Percentiles rank a stretch among this genome's conserved stretches.
Conservation (phyloP, 1,140 invertebrate species). For the Varroa destructor region DNA sequence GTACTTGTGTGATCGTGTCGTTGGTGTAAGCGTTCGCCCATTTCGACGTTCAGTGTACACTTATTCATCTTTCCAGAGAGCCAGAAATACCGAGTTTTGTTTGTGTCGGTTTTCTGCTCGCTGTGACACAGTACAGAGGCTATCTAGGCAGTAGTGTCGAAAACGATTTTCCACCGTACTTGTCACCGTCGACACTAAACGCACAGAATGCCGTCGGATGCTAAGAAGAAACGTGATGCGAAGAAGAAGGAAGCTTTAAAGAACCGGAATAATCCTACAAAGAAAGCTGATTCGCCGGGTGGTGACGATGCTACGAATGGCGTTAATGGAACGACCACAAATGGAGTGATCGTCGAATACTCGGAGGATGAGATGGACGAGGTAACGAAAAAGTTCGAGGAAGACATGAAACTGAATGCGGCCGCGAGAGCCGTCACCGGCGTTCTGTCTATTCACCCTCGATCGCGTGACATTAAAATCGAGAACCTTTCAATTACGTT, state of each 20-base stretch:
- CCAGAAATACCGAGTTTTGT: too few relatives aligned
- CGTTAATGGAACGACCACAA: not conserved
- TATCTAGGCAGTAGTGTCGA: too few relatives aligned
- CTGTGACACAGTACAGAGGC: too few relatives aligned
- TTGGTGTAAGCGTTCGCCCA: too few relatives aligned
- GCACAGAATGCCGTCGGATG: constrained; percentile 77
- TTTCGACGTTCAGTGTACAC: too few relatives aligned
- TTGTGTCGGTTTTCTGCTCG: too few relatives aligned
- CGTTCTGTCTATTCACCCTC: constrained; percentile 79
- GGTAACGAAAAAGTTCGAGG: constrained; percentile 70
- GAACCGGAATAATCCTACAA: constrained; percentile 37
- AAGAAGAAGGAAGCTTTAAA: constrained; percentile 92
- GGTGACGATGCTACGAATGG: constrained; percentile 29
- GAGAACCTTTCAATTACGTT: constrained; percentile 95
- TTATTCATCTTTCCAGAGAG: too few relatives aligned
- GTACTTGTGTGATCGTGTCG: too few relatives aligned
- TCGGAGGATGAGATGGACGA: constrained; percentile 49
- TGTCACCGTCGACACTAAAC: not conserved
- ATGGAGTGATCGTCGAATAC: constrained; percentile 12
- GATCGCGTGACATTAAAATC: constrained; percentile 90
- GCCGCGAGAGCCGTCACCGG: constrained; percentile 88
- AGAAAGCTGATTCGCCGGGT: constrained; percentile 29
- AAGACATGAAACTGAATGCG: constrained; percentile 75
- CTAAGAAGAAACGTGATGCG: constrained; percentile 89
- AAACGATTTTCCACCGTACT: too few relatives aligned